Percentiles rank a stretch among this genome's conserved stretches.
phyloP scores from a whole-genome alignment of 2,797 vertebrate species.

The Melanotaenia nigrans region DNA sequence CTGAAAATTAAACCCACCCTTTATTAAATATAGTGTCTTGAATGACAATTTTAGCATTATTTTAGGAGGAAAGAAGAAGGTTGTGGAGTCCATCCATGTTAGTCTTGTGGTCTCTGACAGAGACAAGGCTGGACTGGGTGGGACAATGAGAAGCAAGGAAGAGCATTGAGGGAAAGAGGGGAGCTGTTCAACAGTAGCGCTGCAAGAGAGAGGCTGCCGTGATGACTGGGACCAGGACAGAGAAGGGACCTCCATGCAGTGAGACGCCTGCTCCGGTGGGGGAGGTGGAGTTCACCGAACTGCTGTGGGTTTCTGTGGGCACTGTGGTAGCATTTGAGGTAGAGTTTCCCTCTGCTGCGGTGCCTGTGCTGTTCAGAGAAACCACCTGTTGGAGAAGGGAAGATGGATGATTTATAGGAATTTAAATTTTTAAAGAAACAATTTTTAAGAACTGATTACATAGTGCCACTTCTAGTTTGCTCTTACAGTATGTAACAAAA shows the following conservation, averaged over 20 bases:
- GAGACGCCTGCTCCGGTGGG: constrained; percentile 73
- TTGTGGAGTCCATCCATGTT: constrained; percentile 67
- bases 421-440: neutral
- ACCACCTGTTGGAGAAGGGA: constrained; percentile 58
- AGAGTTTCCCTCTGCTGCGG: constrained; percentile 45
- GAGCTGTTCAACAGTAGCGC: constrained; percentile 84
- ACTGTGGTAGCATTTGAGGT: constrained; percentile 63
- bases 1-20: constrained; percentile 18
- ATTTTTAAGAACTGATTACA: too few species aligned
- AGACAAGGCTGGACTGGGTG: constrained; percentile 44
- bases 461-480: neutral
- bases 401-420: neutral
- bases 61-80: constrained; percentile 39
- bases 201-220: constrained; percentile 85
- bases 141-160: constrained; percentile 20
- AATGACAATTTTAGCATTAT: constrained; percentile 53
- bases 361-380: constrained; percentile 50
- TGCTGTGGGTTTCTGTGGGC: constrained; percentile 54
- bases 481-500: neutral
- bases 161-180: constrained; percentile 24
- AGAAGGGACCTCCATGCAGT: constrained; percentile 80
- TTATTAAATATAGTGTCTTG: constrained; percentile 53
- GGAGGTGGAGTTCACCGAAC: constrained; percentile 69
- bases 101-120: constrained; percentile 64
- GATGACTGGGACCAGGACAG: constrained; percentile 77